Conservation (phyloP, 1,140 invertebrate genomes). For the Calliopsis andreniformis region DNA sequence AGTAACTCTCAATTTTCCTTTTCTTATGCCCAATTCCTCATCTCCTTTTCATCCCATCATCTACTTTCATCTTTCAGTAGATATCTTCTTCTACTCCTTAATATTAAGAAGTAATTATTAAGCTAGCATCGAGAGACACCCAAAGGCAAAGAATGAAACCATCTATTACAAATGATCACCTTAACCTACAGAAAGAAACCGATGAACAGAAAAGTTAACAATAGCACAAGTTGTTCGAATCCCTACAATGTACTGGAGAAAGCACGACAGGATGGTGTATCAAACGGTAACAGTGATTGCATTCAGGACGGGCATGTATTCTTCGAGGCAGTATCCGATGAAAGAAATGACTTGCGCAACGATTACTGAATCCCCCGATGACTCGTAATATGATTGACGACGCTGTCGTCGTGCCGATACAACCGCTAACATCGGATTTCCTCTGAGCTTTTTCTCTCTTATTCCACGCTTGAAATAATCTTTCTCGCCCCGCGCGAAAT, state of each 20-base stretch:
- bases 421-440: neutral
- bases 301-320: neutral
- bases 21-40: too few relatives aligned
- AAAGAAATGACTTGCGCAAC: constrained; percentile 28
- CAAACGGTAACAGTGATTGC: neutral
- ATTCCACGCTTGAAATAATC: neutral
- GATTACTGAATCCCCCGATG: constrained; percentile 14
- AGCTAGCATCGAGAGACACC: too few relatives aligned
- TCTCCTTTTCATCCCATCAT: too few relatives aligned
- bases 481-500: neutral
- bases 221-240: neutral
- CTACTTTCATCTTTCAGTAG: too few relatives aligned
- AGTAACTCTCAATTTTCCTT: too few relatives aligned
- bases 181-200: neutral
- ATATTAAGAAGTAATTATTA: too few relatives aligned
- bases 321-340: neutral
- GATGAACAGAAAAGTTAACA: constrained; percentile 2
- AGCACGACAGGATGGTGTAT: neutral
- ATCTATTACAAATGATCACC: neutral
- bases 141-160: neutral
- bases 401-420: neutral
- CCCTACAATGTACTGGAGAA: neutral
- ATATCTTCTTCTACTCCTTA: too few relatives aligned
- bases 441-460: neutral
- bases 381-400: constrained; percentile 20